Conservation (phyloP, 2,888 invertebrate genomes). For the Acronicta alni region DNA sequence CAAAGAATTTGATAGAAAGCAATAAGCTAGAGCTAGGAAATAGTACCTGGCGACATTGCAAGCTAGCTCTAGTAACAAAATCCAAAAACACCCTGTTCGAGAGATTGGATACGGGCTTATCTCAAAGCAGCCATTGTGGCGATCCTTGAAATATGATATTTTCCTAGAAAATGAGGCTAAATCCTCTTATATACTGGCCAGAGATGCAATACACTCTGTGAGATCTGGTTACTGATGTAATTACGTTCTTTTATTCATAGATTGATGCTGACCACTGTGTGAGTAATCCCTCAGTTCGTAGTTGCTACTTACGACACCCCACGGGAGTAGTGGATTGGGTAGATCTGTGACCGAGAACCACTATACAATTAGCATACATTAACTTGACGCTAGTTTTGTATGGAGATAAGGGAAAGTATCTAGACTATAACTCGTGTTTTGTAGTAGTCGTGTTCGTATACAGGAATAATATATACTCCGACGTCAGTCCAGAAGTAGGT, state of each 20-base stretch:
- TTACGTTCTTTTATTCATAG: conserved; percentile 40
- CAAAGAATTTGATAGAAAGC: no score
- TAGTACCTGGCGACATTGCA: no score
- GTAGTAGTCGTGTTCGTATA: no score
- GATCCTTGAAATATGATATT: neutral
- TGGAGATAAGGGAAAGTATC: no score
- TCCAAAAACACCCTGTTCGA: neutral
- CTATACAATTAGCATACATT: conserved; percentile 42
- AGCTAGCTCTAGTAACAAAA: no score
- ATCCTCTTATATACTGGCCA: no score
- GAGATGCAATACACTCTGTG: neutral
- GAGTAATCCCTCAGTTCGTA: conserved; percentile 38
- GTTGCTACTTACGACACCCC: conserved; percentile 36
- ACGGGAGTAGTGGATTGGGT: conserved; percentile 23
- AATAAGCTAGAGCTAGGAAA: no score
- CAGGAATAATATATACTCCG: no score
- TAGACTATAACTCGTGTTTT: no score
- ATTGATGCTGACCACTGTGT: conserved; percentile 11
- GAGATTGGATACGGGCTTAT: neutral
- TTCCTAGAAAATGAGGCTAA: neutral
- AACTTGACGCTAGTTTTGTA: conserved; percentile 3
- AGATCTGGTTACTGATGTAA: conserved; percentile 11
- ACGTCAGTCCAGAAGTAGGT: no score
- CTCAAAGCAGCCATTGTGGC: neutral
- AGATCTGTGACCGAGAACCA: conserved; percentile 29